A percentile compares a stretch with the other conserved stretches of the same genome.
These are phyloP conservation scores for Xylocopa sonorina DNA, from an alignment of 1,140 invertebrate species.

Conservation along the genomic window DNA sequence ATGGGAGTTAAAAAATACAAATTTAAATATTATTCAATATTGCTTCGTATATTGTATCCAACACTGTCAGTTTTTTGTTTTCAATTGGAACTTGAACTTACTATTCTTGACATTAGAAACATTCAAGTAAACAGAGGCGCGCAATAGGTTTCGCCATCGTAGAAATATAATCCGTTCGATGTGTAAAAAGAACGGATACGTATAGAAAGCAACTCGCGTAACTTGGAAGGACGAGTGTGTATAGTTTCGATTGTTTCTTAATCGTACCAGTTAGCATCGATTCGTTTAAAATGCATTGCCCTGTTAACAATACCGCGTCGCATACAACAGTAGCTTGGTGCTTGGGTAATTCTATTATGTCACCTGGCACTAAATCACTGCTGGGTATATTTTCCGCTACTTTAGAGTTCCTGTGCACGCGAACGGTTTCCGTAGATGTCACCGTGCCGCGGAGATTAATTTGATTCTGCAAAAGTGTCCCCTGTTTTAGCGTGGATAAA, in stretches of 20 bases:
- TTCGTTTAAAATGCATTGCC: conserved; percentile 97
- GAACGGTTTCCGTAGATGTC: conserved; percentile 85
- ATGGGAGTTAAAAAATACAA: too few relatives aligned
- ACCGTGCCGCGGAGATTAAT: conserved; percentile 87
- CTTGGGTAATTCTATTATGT: conserved; percentile 94
- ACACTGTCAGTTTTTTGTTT: too few relatives aligned
- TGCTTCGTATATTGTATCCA: too few relatives aligned
- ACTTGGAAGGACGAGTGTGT: too few relatives aligned
- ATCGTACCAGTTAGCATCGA: conserved; percentile 95
- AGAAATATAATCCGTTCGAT: too few relatives aligned
- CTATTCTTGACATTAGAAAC: too few relatives aligned
- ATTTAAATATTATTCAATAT: too few relatives aligned
- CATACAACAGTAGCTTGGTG: conserved; percentile 93
- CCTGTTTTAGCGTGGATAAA: not conserved
- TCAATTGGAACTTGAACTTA: too few relatives aligned
- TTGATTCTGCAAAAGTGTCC: conserved; percentile 85
- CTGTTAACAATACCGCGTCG: conserved; percentile 94
- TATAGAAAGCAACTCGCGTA: not conserved
- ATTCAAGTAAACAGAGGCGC: too few relatives aligned
- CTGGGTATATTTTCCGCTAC: conserved; percentile 82
- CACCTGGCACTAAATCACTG: conserved; percentile 92
- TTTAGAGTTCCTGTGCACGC: conserved; percentile 81
- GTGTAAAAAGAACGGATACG: too few relatives aligned
- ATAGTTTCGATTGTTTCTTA: not conserved
- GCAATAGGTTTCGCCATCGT: too few relatives aligned